These are phyloP conservation scores for Euplagia quadripunctaria DNA, from an alignment of 2,888 invertebrate genomes.

Conservation along the genomic window DNA sequence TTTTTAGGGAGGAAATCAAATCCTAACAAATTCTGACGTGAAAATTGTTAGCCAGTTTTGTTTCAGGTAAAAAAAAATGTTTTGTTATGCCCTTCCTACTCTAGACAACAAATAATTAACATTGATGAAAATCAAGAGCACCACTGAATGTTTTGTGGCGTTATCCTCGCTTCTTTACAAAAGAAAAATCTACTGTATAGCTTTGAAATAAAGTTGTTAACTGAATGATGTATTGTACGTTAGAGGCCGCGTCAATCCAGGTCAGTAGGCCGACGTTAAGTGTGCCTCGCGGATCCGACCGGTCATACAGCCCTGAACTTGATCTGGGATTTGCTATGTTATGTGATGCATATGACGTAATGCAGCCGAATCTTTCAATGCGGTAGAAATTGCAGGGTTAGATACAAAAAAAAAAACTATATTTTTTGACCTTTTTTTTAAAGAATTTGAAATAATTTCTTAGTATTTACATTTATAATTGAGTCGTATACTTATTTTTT, in stretches of 20 bases:
- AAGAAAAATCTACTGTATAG: conserved; percentile 25
- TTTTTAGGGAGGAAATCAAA: no score
- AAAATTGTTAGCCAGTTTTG: no score
- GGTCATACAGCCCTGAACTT: conserved; percentile 80
- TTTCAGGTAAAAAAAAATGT: no score
- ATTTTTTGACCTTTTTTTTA: neutral
- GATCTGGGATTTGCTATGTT: conserved; percentile 63
- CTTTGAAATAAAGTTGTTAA: conserved; percentile 35
- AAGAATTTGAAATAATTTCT: no score
- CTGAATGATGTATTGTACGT: conserved; percentile 31
- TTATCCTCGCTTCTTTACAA: conserved; percentile 26
- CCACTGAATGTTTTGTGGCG: conserved; percentile 38
- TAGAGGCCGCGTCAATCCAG: conserved; percentile 58
- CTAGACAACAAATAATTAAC: conserved; percentile 34
- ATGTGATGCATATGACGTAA: conserved; percentile 58
- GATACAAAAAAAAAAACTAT: neutral
- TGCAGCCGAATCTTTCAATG: conserved; percentile 19
- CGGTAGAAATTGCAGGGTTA: neutral
- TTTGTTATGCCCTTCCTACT: neutral
- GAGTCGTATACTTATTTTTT: no score
- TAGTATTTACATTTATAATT: no score
- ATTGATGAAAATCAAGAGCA: conserved; percentile 42
- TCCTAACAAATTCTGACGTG: no score
- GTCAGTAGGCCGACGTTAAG: conserved; percentile 66
- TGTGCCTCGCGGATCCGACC: conserved; percentile 65